phyloP scores from a whole-genome alignment of 2,888 invertebrate species.

The Leucozona laternaria region DNA sequence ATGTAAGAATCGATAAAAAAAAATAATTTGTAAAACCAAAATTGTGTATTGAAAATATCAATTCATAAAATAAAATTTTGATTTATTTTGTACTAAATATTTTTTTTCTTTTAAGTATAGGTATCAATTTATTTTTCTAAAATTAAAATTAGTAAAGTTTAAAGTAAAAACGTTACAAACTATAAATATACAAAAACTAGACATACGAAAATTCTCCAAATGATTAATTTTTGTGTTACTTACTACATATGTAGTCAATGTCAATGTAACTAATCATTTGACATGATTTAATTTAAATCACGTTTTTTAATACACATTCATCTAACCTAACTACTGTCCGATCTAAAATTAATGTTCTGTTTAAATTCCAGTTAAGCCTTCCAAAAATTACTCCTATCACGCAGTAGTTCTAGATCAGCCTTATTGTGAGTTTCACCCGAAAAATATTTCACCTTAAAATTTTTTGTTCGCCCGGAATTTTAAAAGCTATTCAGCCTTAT shows the following conservation, averaged over 20 bases:
- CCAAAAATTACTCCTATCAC: too few species aligned
- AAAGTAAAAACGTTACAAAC: neutral
- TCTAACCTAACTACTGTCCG: too few species aligned
- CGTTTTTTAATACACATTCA: too few species aligned
- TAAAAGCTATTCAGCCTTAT: too few species aligned
- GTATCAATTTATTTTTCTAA: neutral
- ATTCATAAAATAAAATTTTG: slow-evolving; percentile 35
- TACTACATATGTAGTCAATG: too few species aligned
- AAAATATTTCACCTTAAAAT: too few species aligned
- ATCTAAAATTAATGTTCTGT: too few species aligned
- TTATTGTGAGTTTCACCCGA: too few species aligned
- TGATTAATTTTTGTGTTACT: neutral
- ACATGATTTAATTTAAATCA: too few species aligned
- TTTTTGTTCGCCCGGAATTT: too few species aligned
- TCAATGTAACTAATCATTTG: neutral
- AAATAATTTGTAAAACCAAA: slow-evolving; percentile 26
- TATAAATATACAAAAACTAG: neutral
- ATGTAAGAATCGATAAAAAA: slow-evolving; percentile 45
- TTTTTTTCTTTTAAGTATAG: neutral
- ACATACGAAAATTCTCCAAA: neutral
- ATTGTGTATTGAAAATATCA: slow-evolving; percentile 33
- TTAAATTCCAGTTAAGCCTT: too few species aligned
- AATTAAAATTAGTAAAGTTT: neutral
- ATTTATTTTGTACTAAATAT: slow-evolving; percentile 22
- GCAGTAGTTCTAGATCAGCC: too few species aligned